phyloP scores from a whole-genome alignment of 2,113 vertebrate species.

The Procapra przewalskii region DNA sequence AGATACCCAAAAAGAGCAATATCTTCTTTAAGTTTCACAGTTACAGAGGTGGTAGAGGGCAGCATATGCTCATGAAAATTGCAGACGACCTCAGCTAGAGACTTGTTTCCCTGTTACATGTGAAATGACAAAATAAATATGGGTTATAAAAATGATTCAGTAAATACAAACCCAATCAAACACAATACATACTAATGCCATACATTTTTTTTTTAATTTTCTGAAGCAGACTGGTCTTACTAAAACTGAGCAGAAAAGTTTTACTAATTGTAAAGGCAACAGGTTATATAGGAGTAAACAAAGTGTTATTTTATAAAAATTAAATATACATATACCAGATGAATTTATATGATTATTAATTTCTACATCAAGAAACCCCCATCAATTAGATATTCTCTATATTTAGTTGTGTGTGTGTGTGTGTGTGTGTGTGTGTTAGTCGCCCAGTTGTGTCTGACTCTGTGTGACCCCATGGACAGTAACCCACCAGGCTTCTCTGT shows the following conservation, averaged over 20 bases:
- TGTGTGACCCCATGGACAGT: neutral
- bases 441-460: accelerated
- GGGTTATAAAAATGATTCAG: neutral
- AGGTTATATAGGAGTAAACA: neutral
- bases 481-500: neutral
- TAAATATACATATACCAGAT: neutral
- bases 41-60: neutral
- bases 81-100: neutral
- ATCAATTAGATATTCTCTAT: neutral
- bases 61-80: neutral
- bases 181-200: neutral
- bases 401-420: neutral
- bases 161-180: neutral
- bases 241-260: neutral
- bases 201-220: neutral
- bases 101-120: neutral
- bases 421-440: neutral
- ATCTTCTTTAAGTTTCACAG: neutral
- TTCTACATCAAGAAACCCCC: neutral
- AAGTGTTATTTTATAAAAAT: neutral
- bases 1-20: neutral
- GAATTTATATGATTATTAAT: neutral
- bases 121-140: neutral
- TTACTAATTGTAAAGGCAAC: neutral
- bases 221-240: neutral